These are phyloP conservation scores for Microplitis manilae DNA, from an alignment of 2,888 invertebrate species.

Conservation along the genomic window DNA sequence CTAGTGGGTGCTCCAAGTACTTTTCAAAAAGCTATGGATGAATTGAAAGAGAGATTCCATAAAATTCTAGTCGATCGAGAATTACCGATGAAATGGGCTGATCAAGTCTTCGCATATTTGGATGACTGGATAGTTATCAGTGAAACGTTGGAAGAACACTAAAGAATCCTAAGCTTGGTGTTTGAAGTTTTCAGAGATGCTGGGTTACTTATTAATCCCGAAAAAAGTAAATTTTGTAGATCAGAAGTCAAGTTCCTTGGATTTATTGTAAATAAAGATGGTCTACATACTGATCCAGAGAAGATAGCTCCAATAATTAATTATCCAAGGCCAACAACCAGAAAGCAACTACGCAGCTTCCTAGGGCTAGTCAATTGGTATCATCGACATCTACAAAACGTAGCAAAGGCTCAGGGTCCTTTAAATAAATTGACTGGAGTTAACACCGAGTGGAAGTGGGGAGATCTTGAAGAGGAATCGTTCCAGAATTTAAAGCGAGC, in stretches of 20 bases:
- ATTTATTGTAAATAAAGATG: conserved; percentile 42
- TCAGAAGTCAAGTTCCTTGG: conserved; percentile 43
- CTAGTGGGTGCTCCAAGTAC: conserved; percentile 43
- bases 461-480: conserved; percentile 37
- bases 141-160: conserved; percentile 39
- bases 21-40: conserved; percentile 44
- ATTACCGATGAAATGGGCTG: conserved; percentile 36
- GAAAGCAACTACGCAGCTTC: conserved; percentile 42
- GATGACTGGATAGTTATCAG: conserved; percentile 46
- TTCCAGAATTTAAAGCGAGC: conserved; percentile 41
- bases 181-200: conserved; percentile 42
- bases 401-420: conserved; percentile 39
- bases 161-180: conserved; percentile 22
- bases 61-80: conserved; percentile 26
- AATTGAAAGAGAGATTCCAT: conserved; percentile 31
- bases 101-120: conserved; percentile 42
- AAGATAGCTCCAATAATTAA: conserved; percentile 44
- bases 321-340: conserved; percentile 31
- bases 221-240: conserved; percentile 47
- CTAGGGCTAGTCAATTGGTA: conserved; percentile 46
- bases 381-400: conserved; percentile 42
- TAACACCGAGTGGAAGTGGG: conserved; percentile 45
- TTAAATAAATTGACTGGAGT: conserved; percentile 42
- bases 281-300: conserved; percentile 45
- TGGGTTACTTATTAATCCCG: conserved; percentile 38